These are phyloP conservation scores for Okamejei kenojei DNA, from an alignment of 2,797 vertebrate genomes.

Conservation along the genomic window DNA sequence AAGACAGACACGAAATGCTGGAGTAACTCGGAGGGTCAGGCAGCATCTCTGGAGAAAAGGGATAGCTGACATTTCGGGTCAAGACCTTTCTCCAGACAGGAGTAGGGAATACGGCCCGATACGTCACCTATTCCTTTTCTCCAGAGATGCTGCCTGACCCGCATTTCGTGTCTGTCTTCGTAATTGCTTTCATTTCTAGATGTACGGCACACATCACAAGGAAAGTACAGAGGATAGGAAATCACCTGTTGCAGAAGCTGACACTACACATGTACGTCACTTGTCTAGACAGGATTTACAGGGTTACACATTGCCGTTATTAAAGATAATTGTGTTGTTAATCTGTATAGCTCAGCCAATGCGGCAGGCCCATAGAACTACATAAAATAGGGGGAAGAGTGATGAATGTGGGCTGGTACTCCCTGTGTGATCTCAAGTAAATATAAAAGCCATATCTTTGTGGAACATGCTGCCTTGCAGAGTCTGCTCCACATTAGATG, in stretches of 20 bases:
- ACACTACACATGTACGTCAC: background rate
- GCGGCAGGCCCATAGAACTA: background rate
- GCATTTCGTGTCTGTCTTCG: no score
- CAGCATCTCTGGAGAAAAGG: no score
- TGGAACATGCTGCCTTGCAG: background rate
- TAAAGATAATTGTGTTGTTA: background rate
- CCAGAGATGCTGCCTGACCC: no score
- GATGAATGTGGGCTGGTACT: background rate
- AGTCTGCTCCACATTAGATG: background rate
- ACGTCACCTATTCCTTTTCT: no score
- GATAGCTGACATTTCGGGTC: no score
- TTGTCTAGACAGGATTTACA: conserved; percentile 11
- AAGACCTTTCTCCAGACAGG: no score
- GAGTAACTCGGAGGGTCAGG: no score
- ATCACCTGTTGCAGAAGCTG: background rate
- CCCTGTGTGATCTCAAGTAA: background rate
- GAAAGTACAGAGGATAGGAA: background rate
- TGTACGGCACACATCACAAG: background rate
- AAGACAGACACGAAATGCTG: no score
- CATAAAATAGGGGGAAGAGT: background rate
- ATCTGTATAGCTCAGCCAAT: background rate
- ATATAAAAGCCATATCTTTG: background rate
- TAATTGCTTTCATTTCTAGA: background rate
- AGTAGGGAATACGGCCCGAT: no score
- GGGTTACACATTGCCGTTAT: background rate